These are phyloP conservation scores for Callaeas wilsoni DNA, from an alignment of 2,113 vertebrate genomes.

Conservation along the genomic window DNA sequence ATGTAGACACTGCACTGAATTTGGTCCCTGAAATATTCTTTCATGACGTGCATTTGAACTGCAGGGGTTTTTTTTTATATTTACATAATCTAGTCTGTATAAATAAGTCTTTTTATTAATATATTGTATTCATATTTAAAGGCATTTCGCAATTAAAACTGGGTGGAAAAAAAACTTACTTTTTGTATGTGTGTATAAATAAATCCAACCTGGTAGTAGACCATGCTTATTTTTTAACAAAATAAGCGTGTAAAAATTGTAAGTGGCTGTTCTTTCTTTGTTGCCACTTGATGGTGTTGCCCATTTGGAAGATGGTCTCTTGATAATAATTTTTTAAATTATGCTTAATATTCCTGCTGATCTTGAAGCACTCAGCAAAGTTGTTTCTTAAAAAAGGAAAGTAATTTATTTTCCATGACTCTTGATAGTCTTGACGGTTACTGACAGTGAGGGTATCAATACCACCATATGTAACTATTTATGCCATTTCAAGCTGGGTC, in stretches of 20 bases:
- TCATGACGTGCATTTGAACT: not conserved
- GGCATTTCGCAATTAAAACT: not conserved
- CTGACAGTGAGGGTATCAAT: not conserved
- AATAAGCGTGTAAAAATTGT: not conserved
- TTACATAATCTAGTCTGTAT: not conserved
- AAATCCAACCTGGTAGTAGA: not conserved
- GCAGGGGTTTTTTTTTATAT: not conserved
- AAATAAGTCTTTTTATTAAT: not conserved
- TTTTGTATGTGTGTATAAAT: not conserved
- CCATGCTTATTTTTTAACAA: not conserved
- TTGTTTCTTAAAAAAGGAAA: not conserved
- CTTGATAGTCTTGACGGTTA: not conserved
- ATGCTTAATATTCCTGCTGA: not conserved
- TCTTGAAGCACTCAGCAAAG: not conserved
- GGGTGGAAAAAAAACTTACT: not conserved
- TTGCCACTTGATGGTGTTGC: not conserved
- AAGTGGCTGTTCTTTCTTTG: not conserved
- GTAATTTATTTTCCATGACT: not conserved
- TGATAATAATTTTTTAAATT: not conserved
- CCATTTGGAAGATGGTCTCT: not conserved
- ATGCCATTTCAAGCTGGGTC: not conserved
- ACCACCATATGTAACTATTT: not conserved
- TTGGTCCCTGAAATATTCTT: not conserved
- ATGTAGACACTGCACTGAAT: not conserved
- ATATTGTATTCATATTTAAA: not conserved